These are phyloP conservation scores for Eurystomus glaucurus DNA, from an alignment of 2,797 vertebrate genomes.

Conservation along the genomic window DNA sequence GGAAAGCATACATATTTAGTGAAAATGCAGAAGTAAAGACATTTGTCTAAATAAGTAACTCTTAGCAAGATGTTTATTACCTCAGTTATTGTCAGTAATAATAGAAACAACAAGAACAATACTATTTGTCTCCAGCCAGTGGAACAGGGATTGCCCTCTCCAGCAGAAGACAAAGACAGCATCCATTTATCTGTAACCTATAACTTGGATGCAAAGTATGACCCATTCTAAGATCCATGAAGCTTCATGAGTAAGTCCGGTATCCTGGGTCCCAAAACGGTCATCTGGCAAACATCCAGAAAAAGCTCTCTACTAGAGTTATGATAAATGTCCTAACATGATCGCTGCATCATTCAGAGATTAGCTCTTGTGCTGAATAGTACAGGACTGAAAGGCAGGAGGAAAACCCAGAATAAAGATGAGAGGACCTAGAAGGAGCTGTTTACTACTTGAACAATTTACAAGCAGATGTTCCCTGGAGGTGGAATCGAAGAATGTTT, in stretches of 20 bases:
- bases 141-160: not conserved
- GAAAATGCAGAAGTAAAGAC: not conserved
- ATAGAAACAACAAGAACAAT: not conserved
- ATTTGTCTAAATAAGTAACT: constrained; percentile 17
- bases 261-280: not conserved
- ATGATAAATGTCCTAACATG: not conserved
- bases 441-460: not conserved
- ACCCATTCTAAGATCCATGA: not conserved
- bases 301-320: not conserved
- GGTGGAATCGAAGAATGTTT: not conserved
- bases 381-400: not conserved
- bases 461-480: constrained; percentile 22
- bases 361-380: not conserved
- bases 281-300: not conserved
- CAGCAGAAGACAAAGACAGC: not conserved
- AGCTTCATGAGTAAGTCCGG: not conserved
- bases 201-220: not conserved
- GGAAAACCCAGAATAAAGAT: not conserved
- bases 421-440: not conserved
- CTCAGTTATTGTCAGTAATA: not conserved
- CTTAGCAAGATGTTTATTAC: not conserved
- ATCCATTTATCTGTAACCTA: not conserved
- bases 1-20: not conserved
- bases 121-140: not conserved
- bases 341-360: not conserved